Evolutionary conservation across 2,113 vertebrate species (phyloP), one percentile per base, ranked within the genome.

Genomic region (Melierax canorus): DNA sequence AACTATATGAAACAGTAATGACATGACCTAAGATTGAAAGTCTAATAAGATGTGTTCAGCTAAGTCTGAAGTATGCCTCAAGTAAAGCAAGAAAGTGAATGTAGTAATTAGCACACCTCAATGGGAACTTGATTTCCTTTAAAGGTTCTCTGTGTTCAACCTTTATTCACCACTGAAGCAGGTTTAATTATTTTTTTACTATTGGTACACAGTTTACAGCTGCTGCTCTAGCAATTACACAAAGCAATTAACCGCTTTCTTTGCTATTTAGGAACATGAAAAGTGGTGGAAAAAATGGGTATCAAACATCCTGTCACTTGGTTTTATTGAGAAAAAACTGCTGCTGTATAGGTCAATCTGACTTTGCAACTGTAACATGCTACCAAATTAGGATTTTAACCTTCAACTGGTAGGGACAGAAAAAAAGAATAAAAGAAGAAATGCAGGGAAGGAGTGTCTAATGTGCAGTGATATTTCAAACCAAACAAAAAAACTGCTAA

Each of bases 41-140:
- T 75, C 50, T 89, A 92, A 55, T 58, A 88, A 78, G 69, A 72
- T 66, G 6, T 85, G 85, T 78, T 64, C 68, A 92, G 51, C 39
- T 81, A 73, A 78, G 39, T 59, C 76, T 87, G 69, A 95, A 74
- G 64, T 56, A 58, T 63, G 12, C 20, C 46, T 72, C 68, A 94
- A 94, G 38, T 94, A 93, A 87, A 91, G 53, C 26, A 86, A 82
- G 66, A 88, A 91, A 51, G n/a, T 67, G 78, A 95, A 79, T 79
- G 34, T 36, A 82, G 24, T 63, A 92, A 95, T 94, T 80, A 91
- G 12, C 58, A 76, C 45, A 85, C 62, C 50, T 93, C 86, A 79
- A 41, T 30, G 51, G 79, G 55, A 94, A 74, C 73, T 34, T 89
- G 32, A 89, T 94, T 96, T 95, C 69, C 38, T 51, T 87, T 81